Evolutionary conservation across 2,797 vertebrate genomes (phyloP).

Genomic region (Pseudochaenichthys georgianus): DNA sequence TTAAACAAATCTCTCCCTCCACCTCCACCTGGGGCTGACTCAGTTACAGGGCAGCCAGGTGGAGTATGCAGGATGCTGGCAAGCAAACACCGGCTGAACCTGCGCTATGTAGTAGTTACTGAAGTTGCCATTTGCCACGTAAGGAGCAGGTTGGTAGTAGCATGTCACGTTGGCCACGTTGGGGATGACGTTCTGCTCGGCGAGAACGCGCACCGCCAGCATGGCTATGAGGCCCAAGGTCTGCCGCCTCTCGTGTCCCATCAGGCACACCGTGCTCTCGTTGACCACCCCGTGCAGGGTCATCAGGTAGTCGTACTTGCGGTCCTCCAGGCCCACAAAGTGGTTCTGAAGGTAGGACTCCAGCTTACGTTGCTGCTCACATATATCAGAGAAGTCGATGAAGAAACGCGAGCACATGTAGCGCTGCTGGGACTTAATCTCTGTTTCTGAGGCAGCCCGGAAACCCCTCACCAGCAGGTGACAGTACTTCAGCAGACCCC

Average conservation of each 20-base stretch:
- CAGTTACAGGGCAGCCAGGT: conserved; percentile 99
- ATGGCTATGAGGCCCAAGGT: conserved; percentile 97
- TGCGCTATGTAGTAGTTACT: conserved; percentile 99
- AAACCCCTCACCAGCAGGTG: conserved; percentile 98
- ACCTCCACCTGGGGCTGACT: conserved; percentile 66
- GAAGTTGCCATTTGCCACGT: conserved; percentile 98
- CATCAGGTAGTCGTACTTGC: conserved; percentile 99
- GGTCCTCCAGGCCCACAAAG: conserved; percentile 98
- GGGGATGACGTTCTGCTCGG: conserved; percentile 98
- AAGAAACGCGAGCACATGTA: conserved; percentile 99
- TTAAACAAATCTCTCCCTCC: conserved; percentile 64
- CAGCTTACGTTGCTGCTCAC: conserved; percentile 97
- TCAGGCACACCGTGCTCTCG: conserved; percentile 99
- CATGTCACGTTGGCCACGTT: conserved; percentile 99
- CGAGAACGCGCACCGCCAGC: conserved; percentile 96
- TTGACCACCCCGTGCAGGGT: conserved; percentile 98
- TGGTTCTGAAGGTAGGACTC: conserved; percentile 99
- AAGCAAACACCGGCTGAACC: conserved; percentile 96
- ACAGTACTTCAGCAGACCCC: conserved; percentile 98
- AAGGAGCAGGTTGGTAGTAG: conserved; percentile 98
- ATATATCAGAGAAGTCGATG: conserved; percentile 98
- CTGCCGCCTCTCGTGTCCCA: conserved; percentile 98
- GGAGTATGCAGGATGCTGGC: conserved; percentile 95
- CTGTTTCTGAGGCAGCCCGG: conserved; percentile 91
- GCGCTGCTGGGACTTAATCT: conserved; percentile 98